Conservation (phyloP, 2,113 vertebrate genomes). For the Brachyistius frenatus region DNA sequence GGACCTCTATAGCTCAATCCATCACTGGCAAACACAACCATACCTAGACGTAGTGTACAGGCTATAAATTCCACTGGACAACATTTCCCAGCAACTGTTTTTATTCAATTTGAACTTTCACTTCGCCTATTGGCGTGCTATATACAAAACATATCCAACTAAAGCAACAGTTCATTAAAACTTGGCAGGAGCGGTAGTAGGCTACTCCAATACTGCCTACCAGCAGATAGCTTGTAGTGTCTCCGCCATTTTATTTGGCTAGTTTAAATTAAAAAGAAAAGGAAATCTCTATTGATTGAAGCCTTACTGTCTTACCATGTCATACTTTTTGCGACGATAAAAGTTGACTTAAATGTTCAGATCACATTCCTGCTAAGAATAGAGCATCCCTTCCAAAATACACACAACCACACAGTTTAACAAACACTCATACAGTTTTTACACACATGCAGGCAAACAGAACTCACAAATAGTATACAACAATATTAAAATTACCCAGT, state of each 20-base stretch:
- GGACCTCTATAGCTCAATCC: not conserved
- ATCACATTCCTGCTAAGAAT: constrained; percentile 37
- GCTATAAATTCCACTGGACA: constrained; percentile 60
- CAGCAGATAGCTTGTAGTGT: constrained; percentile 25
- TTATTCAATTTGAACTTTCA: constrained; percentile 70
- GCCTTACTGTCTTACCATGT: constrained; percentile 24
- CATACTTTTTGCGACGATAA: constrained; percentile 29
- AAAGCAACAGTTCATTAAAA: constrained; percentile 54
- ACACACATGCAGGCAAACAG: constrained; percentile 64
- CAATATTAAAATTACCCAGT: constrained; percentile 58
- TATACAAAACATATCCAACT: constrained; percentile 64
- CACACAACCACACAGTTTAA: constrained; percentile 66
- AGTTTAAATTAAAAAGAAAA: constrained; percentile 30
- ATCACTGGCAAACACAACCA: not conserved
- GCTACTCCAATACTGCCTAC: constrained; percentile 30
- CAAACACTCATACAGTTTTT: constrained; percentile 59
- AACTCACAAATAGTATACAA: constrained; percentile 63
- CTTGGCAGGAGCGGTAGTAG: constrained; percentile 14
- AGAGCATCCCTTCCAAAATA: constrained; percentile 49
- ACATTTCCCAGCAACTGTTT: constrained; percentile 61
- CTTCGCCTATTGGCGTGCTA: constrained; percentile 68
- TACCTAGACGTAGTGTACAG: constrained; percentile 9
- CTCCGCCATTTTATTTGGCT: constrained; percentile 30
- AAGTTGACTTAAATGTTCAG: constrained; percentile 15
- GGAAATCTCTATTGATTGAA: constrained; percentile 25